phyloP scores from a whole-genome alignment of 2,888 invertebrate species.

The Panzeria rudis region DNA sequence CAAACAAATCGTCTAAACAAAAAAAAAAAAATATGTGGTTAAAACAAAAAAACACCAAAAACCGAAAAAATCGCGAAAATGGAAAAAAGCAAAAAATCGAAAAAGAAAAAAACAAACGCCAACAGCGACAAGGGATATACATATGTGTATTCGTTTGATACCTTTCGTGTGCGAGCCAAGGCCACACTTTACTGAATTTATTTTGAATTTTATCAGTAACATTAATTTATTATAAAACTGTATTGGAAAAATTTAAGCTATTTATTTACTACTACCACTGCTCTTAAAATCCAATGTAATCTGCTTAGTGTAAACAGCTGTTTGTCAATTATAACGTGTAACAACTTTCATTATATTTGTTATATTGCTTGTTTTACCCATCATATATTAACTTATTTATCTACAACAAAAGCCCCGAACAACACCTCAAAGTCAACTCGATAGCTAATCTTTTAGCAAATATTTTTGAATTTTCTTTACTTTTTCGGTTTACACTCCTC shows the following conservation, averaged over 20 bases:
- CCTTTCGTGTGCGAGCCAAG: no score
- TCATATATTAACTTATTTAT: slow-evolving; percentile 32
- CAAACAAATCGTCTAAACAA: no score
- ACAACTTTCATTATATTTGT: neutral
- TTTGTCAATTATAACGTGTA: slow-evolving; percentile 2
- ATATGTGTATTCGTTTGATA: no score
- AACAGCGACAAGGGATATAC: no score
- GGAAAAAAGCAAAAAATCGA: no score
- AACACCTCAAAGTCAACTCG: slow-evolving; percentile 23
- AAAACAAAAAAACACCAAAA: no score
- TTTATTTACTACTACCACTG: neutral
- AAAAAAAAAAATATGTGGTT: no score
- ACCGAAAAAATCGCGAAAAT: no score
- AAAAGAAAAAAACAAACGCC: no score
- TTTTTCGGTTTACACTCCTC: neutral
- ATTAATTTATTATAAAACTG: neutral
- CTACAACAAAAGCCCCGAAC: neutral
- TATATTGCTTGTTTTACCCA: slow-evolving; percentile 21
- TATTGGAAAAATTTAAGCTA: neutral
- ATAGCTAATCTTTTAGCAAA: slow-evolving; percentile 30
- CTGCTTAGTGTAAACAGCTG: neutral
- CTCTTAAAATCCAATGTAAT: neutral
- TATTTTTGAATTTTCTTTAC: slow-evolving; percentile 12
- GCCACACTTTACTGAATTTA: no score
- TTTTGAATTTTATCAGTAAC: no score